Conservation (phyloP, 2,113 vertebrate species). For the Embiotoca jacksoni region DNA sequence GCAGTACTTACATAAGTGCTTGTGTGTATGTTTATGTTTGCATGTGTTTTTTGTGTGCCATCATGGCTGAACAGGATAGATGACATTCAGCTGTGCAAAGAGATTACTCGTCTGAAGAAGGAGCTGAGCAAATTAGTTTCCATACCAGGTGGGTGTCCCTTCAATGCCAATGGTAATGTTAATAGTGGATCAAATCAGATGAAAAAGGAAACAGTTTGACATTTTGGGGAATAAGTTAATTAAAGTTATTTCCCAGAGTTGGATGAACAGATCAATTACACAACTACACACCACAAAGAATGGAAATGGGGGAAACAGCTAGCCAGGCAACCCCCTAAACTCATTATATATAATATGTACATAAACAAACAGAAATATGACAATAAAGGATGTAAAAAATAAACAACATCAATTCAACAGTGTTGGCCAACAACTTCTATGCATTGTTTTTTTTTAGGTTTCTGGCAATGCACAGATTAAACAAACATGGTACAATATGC, state of each 20-base stretch:
- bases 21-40: not conserved
- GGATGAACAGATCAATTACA: not conserved
- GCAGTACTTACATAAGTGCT: not conserved
- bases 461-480: too few relatives aligned
- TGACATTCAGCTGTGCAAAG: slow-evolving; percentile 90
- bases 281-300: not conserved
- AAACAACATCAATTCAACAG: too few relatives aligned
- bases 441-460: too few relatives aligned
- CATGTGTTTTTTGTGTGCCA: slow-evolving; percentile 3
- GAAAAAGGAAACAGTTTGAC: too few relatives aligned
- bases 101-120: slow-evolving; percentile 88
- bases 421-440: too few relatives aligned
- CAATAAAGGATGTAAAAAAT: too few relatives aligned
- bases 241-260: not conserved
- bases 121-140: slow-evolving; percentile 87
- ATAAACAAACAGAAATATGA: too few relatives aligned
- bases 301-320: not conserved
- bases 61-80: slow-evolving; percentile 85
- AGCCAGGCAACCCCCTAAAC: too few relatives aligned
- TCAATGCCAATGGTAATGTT: not conserved
- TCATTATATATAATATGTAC: too few relatives aligned
- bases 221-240: not conserved
- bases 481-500: too few relatives aligned
- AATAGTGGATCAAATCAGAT: not conserved
- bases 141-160: slow-evolving; percentile 80